These are phyloP conservation scores for Clarias fuscus DNA, from an alignment of 2,797 vertebrate genomes.

Conservation along the genomic window DNA sequence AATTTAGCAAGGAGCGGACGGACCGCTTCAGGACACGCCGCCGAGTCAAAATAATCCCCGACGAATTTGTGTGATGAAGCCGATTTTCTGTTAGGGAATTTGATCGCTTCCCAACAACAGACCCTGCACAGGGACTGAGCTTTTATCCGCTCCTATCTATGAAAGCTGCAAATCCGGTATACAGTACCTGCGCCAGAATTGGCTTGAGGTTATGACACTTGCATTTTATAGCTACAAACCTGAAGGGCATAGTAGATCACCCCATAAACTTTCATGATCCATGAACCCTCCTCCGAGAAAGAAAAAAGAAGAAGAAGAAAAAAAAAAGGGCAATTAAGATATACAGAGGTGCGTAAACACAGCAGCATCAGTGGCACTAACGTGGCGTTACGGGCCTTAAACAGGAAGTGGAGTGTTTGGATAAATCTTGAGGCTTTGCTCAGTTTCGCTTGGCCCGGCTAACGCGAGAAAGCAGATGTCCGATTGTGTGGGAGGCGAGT, in stretches of 20 bases:
- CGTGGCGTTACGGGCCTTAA: background rate
- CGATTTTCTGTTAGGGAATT: background rate
- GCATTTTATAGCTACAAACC: background rate
- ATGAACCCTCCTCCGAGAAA: background rate
- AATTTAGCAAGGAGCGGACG: background rate
- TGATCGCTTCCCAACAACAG: background rate
- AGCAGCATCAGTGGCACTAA: slow-evolving; percentile 4
- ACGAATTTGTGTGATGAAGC: background rate
- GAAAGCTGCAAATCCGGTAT: background rate
- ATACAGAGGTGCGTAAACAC: background rate
- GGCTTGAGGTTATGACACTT: background rate
- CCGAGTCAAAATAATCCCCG: background rate
- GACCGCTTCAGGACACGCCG: too few species aligned
- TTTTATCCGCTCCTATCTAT: too few species aligned
- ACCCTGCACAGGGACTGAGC: too few species aligned
- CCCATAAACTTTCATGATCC: background rate
- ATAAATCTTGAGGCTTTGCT: slow-evolving; percentile 15
- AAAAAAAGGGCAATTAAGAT: background rate
- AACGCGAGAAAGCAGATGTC: slow-evolving; percentile 42
- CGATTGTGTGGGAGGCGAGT: slow-evolving; percentile 45
- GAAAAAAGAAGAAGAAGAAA: too few species aligned
- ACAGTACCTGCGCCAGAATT: background rate
- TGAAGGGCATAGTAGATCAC: background rate
- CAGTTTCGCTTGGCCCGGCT: slow-evolving; percentile 13
- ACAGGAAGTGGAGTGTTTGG: slow-evolving; percentile 11